Conservation (phyloP, 1,140 invertebrate species). For the Penaeus japonicus region DNA sequence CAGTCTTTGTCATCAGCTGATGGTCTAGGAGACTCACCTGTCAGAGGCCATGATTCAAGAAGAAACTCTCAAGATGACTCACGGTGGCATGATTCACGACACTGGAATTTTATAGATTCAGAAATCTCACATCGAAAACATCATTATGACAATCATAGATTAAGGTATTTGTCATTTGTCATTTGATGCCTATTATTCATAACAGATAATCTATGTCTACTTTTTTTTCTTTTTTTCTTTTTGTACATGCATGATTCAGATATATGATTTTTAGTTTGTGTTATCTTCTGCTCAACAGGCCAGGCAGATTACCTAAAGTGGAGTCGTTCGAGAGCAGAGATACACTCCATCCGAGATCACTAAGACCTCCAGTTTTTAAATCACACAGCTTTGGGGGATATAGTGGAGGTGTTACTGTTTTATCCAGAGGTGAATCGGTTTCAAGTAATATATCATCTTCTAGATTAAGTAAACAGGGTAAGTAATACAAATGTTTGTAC, state of each 20-base stretch:
- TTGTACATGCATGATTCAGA: not conserved
- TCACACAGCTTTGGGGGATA: constrained; percentile 88
- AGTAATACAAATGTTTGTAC: not conserved
- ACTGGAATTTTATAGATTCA: constrained; percentile 67
- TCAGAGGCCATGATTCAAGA: constrained; percentile 61
- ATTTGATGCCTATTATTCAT: no score
- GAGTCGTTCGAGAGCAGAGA: constrained; percentile 69
- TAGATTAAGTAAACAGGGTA: constrained; percentile 70
- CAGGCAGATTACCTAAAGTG: constrained; percentile 69
- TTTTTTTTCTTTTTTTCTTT: not conserved
- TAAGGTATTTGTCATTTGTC: constrained; percentile 35
- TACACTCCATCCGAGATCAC: constrained; percentile 60
- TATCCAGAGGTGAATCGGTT: constrained; percentile 68
- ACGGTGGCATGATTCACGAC: constrained; percentile 62
- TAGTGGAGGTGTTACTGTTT: constrained; percentile 67
- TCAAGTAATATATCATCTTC: constrained; percentile 74
- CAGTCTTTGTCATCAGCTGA: constrained; percentile 61
- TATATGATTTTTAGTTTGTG: not conserved
- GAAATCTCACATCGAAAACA: constrained; percentile 60
- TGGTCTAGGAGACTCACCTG: constrained; percentile 61
- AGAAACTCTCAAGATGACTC: constrained; percentile 65
- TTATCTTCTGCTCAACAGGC: constrained; percentile 63
- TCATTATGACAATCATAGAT: constrained; percentile 58
- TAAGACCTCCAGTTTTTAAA: constrained; percentile 75
- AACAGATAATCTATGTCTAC: no score